Conservation (phyloP, 2,888 invertebrate species). For the Ischnura elegans region DNA sequence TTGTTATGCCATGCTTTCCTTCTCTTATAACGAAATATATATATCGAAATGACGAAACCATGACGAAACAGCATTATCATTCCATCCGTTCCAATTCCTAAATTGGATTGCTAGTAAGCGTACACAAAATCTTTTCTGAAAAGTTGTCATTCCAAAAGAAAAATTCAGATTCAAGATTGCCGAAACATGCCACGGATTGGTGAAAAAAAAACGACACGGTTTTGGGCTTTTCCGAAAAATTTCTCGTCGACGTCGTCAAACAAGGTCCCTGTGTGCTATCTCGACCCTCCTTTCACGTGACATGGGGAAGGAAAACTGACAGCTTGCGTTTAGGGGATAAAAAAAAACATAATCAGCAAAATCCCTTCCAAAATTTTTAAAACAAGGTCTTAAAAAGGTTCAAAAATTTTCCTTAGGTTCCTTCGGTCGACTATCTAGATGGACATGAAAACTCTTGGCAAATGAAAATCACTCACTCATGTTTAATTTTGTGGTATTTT, state of each 20-base stretch:
- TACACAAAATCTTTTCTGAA: neutral
- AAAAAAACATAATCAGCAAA: neutral
- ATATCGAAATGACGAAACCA: no score
- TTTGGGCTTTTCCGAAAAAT: neutral
- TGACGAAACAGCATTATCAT: no score
- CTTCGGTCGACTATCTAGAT: neutral
- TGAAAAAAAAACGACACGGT: conserved; percentile 2
- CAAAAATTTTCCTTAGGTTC: neutral
- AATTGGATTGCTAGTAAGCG: neutral
- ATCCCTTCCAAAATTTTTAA: neutral
- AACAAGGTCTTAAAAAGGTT: neutral
- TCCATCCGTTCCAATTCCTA: neutral
- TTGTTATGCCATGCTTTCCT: no score
- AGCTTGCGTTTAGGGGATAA: conserved; percentile 2
- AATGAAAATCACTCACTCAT: neutral
- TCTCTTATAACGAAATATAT: no score
- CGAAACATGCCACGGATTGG: neutral
- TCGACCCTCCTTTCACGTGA: neutral
- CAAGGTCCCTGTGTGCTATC: neutral
- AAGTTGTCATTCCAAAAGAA: neutral
- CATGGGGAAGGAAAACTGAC: neutral
- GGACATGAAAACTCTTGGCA: neutral
- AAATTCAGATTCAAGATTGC: neutral
- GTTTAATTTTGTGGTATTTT: no score
- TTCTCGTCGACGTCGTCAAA: neutral